phyloP scores from a whole-genome alignment of 2,113 vertebrate species.

The Siniperca chuatsi region DNA sequence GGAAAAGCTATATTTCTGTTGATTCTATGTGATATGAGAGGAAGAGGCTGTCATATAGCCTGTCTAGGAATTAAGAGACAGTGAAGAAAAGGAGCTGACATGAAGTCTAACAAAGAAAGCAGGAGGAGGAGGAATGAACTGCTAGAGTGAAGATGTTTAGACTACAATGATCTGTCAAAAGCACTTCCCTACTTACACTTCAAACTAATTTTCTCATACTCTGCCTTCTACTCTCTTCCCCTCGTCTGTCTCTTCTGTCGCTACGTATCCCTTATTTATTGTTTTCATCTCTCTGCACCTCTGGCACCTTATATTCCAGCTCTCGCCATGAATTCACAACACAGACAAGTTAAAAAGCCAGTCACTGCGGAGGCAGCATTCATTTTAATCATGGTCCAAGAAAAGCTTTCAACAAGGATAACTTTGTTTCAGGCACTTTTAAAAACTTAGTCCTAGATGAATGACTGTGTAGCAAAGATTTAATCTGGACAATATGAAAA shows the following conservation, averaged over 20 bases:
- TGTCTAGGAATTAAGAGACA: slow-evolving; percentile 40
- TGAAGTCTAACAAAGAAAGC: slow-evolving; percentile 26
- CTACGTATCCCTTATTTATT: slow-evolving; percentile 56
- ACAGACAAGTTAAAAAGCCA: slow-evolving; percentile 36
- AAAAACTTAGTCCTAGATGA: slow-evolving; percentile 40
- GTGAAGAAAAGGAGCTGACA: slow-evolving; percentile 27
- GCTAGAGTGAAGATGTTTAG: slow-evolving; percentile 40
- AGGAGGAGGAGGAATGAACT: slow-evolving; percentile 4
- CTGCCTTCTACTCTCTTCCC: slow-evolving; percentile 31
- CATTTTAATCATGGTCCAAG: slow-evolving; percentile 44
- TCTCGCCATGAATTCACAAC: slow-evolving; percentile 51
- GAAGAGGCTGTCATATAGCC: slow-evolving; percentile 34
- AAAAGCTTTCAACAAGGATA: slow-evolving; percentile 48
- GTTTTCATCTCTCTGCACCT: slow-evolving; percentile 34
- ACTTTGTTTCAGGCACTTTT: slow-evolving; percentile 49
- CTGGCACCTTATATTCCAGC: slow-evolving; percentile 57
- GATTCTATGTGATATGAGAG: slow-evolving; percentile 40
- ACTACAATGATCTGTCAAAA: slow-evolving; percentile 55
- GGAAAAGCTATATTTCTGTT: slow-evolving; percentile 23
- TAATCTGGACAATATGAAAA: slow-evolving; percentile 16
- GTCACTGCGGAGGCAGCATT: slow-evolving; percentile 31
- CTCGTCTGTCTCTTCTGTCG: slow-evolving; percentile 40
- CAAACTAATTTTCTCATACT: slow-evolving; percentile 60
- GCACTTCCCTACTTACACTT: slow-evolving; percentile 45
- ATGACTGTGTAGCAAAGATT: slow-evolving; percentile 23